phyloP scores from a whole-genome alignment of 2,113 vertebrate species.

The Peromyscus maniculatus region DNA sequence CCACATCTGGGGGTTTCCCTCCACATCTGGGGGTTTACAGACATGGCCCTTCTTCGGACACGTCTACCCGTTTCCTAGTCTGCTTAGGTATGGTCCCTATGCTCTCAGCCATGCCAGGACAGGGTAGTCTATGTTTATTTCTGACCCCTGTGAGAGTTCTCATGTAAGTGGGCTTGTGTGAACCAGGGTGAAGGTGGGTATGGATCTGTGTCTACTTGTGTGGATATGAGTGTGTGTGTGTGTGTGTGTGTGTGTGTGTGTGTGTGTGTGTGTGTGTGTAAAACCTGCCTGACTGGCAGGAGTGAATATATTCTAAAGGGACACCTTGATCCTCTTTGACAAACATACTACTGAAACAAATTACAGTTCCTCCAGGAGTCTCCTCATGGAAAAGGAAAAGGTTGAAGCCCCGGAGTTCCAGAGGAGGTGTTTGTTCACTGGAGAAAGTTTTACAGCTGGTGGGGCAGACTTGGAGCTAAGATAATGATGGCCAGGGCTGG shows the following conservation, averaged over 20 bases:
- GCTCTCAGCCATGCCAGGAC: not conserved
- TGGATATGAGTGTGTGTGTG: not conserved
- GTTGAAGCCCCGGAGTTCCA: not conserved
- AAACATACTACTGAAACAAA: not conserved
- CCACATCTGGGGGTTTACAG: not conserved
- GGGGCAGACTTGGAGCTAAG: not conserved
- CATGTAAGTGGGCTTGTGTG: fast-evolving
- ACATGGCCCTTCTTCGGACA: not conserved
- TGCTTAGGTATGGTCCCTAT: not conserved
- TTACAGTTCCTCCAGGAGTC: not conserved
- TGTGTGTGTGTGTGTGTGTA: not conserved
- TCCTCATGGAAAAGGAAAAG: not conserved
- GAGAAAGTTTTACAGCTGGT: too few species aligned
- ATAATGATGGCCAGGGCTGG: not conserved
- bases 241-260: not conserved
- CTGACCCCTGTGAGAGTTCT: fast-evolving
- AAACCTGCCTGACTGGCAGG: not conserved
- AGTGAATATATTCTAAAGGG: not conserved
- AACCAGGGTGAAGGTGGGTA: too few species aligned
- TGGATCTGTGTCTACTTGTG: too few species aligned
- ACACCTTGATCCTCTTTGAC: not conserved
- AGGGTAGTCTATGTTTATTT: not conserved
- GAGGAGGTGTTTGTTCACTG: not conserved
- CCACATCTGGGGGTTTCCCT: not conserved
- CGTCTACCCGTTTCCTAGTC: not conserved